These are phyloP conservation scores for Formicarius rufipectus DNA, from an alignment of 2,113 vertebrate species.

Conservation along the genomic window DNA sequence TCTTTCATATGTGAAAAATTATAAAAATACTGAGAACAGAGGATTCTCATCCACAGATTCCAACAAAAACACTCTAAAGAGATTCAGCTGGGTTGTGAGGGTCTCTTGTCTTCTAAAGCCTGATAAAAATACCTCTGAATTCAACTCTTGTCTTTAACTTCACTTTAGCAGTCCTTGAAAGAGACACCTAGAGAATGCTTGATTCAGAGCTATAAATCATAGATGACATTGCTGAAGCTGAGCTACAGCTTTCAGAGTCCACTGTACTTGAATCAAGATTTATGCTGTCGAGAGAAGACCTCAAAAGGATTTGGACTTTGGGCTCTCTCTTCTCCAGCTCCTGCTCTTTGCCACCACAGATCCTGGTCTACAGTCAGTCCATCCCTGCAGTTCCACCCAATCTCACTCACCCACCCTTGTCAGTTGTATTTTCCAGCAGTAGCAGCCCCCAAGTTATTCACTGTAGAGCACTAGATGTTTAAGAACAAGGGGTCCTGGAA, in stretches of 20 bases:
- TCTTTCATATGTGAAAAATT: not conserved
- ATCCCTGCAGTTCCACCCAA: no score
- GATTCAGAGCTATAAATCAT: slow-evolving; percentile 26
- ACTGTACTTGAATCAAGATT: not conserved
- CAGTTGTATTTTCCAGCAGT: not conserved
- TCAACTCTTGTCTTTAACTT: not conserved
- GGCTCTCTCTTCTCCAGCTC: not conserved
- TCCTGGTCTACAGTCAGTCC: not conserved
- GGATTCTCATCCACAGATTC: not conserved
- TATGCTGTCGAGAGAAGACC: not conserved
- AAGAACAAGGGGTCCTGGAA: not conserved
- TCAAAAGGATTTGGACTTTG: not conserved
- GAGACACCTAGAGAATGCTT: not conserved
- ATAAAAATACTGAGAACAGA: not conserved
- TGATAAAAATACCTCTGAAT: not conserved
- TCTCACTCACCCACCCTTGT: not conserved
- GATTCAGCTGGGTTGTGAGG: not conserved
- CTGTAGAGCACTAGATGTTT: not conserved
- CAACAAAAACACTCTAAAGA: not conserved
- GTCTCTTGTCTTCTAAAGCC: not conserved
- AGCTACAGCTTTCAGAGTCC: not conserved
- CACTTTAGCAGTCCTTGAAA: slow-evolving; percentile 10
- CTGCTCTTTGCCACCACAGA: not conserved
- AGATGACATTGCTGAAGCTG: not conserved
- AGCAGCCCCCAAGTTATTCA: not conserved